Conservation (phyloP, 2,888 invertebrate genomes). For the Caenorhabditis drosophilae region DNA sequence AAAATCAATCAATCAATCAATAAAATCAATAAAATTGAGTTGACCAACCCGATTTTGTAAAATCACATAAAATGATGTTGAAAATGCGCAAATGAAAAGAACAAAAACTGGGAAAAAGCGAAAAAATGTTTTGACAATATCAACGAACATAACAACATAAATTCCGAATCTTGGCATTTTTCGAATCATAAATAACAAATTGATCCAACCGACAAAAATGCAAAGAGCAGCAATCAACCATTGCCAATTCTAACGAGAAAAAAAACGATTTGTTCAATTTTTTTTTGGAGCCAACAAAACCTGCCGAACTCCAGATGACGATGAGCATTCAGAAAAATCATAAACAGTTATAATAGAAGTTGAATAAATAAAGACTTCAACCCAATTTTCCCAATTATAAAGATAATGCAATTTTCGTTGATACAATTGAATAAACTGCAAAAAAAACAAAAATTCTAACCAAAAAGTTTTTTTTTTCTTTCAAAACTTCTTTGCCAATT, state of each 20-base stretch:
- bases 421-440: conserved; percentile 71
- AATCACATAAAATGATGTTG: conserved; percentile 59
- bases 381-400: conserved; percentile 71
- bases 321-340: conserved; percentile 70
- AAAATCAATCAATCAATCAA: not conserved
- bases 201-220: conserved; percentile 72
- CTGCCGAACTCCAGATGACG: conserved; percentile 65
- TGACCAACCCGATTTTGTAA: conserved; percentile 62
- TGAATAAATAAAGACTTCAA: conserved; percentile 73
- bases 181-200: conserved; percentile 69
- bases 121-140: conserved; percentile 70
- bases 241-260: conserved; percentile 70
- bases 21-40: no score
- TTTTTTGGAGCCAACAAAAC: no score
- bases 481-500: conserved; percentile 70
- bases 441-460: conserved; percentile 19
- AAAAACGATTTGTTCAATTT: not conserved
- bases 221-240: conserved; percentile 72
- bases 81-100: conserved; percentile 65
- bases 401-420: conserved; percentile 71
- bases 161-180: conserved; percentile 70
- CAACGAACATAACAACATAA: conserved; percentile 71
- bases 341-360: conserved; percentile 71
- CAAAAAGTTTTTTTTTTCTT: conserved; percentile 68
- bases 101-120: conserved; percentile 70